Conservation (phyloP, 2,888 invertebrate genomes). For the Dolichomitus sp. region DNA sequence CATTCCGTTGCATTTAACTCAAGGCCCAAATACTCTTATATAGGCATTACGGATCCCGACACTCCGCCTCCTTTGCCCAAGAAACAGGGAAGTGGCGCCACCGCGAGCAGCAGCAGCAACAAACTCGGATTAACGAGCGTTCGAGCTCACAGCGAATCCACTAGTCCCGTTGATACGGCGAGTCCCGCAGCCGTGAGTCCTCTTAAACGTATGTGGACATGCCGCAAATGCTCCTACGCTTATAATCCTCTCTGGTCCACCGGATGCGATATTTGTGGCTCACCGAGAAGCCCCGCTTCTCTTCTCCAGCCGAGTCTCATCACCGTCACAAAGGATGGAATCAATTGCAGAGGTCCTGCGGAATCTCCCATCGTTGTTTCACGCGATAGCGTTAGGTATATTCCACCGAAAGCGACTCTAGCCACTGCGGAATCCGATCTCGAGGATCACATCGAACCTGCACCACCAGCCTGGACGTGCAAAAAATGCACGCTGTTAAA, state of each 20-base stretch:
- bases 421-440: constrained; percentile 86
- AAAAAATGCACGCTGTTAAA: constrained; percentile 96
- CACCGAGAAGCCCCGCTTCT: constrained; percentile 89
- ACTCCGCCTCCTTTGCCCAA: constrained; percentile 84
- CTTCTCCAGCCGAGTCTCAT: constrained; percentile 90
- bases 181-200: constrained; percentile 75
- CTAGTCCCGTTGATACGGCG: constrained; percentile 78
- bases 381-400: constrained; percentile 84
- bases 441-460: constrained; percentile 89
- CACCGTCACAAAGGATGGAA: constrained; percentile 89
- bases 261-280: constrained; percentile 94
- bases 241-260: constrained; percentile 94
- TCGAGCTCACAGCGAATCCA: constrained; percentile 79
- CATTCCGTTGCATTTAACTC: constrained; percentile 84
- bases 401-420: constrained; percentile 84
- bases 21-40: constrained; percentile 83
- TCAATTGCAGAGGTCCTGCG: constrained; percentile 79
- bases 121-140: constrained; percentile 76
- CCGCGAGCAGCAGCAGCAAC: constrained; percentile 28
- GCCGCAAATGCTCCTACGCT: constrained; percentile 95
- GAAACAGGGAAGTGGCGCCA: constrained; percentile 76
- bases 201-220: constrained; percentile 93
- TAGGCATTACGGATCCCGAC: constrained; percentile 83
- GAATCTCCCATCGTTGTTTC: constrained; percentile 84
- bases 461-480: constrained; percentile 91